Evolutionary conservation across 1,140 invertebrate genomes (phyloP), one percentile per base, ranked within the genome.

Genomic region (Trichogramma pretiosum): DNA sequence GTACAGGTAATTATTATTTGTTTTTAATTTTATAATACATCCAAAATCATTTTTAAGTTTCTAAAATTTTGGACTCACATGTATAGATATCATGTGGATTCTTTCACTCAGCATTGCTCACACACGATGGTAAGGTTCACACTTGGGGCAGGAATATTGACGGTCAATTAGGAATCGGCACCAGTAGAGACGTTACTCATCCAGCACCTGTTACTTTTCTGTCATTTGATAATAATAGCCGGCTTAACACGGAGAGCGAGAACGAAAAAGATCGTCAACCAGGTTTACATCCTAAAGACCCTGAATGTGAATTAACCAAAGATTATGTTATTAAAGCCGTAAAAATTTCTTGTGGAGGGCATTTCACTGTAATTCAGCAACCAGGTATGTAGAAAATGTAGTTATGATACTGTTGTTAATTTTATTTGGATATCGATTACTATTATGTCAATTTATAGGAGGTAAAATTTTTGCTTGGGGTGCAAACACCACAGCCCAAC

Each of bases 311-410:
- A n/a, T n/a, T n/a, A n/a, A n/a, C n/a, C n/a, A n/a, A n/a, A n/a
- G n/a, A n/a, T n/a, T n/a, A n/a, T 34, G 13, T 16, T n/a, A 11
- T 71, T 21, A 70, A 68, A 48, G 56, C 68, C 26, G 59, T 70
- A 21, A 68, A 76, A 54, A 68, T 83, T 44, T 71, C 68, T 26
- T 83, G 82, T 60, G 84, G 85, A 18, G 77, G 77, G 43, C 82
- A 86, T 60, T 86, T 78, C 57, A 85, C 81, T n/a, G 65, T 85
- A 50, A 79, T 79, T 2, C 67, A 85, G 79, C 84, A 56, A 77
- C 78, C 63, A 79, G 68, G 71, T 73, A 9, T 38, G n/a, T n/a
- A n/a, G n/a, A 13, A 8, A 21, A 10, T n/a, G 16, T n/a, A 34
- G 16, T n/a, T 34, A 7, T 28, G 24, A 5, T 28, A 28, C 11